Evolutionary conservation across 2,888 invertebrate genomes (phyloP).

Genomic region (Oegoconia quadripuncta): DNA sequence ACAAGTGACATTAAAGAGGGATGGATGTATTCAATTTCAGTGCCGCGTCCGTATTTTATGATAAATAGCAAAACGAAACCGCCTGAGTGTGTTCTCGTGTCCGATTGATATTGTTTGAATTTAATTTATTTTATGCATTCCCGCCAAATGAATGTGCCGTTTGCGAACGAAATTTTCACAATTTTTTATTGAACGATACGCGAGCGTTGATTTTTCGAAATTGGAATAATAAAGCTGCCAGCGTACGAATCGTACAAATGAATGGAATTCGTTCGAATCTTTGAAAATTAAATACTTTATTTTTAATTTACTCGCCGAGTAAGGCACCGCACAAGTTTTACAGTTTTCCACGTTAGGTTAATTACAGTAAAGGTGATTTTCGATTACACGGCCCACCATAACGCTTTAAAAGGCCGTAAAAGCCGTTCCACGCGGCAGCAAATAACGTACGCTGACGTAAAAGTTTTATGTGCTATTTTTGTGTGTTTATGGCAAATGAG

Average conservation of each 20-base stretch:
- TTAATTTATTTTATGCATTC: slow-evolving; percentile 64
- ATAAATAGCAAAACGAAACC: slow-evolving; percentile 63
- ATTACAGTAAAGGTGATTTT: slow-evolving; percentile 64
- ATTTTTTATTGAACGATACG: slow-evolving; percentile 20
- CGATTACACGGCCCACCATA: slow-evolving; percentile 52
- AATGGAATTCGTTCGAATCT: not conserved
- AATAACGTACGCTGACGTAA: slow-evolving; percentile 37
- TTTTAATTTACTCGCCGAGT: slow-evolving; percentile 4
- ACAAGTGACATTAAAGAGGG: slow-evolving; percentile 31
- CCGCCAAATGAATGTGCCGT: slow-evolving; percentile 49
- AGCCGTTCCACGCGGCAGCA: slow-evolving; percentile 25
- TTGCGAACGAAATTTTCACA: slow-evolving; percentile 23
- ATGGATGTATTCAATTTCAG: slow-evolving; percentile 50
- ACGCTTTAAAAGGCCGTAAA: slow-evolving; percentile 51
- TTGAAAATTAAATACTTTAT: slow-evolving; percentile 7
- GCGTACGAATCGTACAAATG: not conserved
- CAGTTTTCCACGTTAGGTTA: slow-evolving; percentile 36
- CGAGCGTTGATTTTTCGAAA: slow-evolving; percentile 34
- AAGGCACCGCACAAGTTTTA: not conserved
- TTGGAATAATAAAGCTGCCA: slow-evolving; percentile 36
- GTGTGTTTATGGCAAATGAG: slow-evolving; percentile 60
- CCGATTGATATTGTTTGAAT: slow-evolving; percentile 67
- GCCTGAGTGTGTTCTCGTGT: slow-evolving; percentile 66
- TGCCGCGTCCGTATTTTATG: slow-evolving; percentile 60
- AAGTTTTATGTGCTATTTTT: slow-evolving; percentile 54